phyloP scores from a whole-genome alignment of 2,797 vertebrate genomes.

The Alosa sapidissima region DNA sequence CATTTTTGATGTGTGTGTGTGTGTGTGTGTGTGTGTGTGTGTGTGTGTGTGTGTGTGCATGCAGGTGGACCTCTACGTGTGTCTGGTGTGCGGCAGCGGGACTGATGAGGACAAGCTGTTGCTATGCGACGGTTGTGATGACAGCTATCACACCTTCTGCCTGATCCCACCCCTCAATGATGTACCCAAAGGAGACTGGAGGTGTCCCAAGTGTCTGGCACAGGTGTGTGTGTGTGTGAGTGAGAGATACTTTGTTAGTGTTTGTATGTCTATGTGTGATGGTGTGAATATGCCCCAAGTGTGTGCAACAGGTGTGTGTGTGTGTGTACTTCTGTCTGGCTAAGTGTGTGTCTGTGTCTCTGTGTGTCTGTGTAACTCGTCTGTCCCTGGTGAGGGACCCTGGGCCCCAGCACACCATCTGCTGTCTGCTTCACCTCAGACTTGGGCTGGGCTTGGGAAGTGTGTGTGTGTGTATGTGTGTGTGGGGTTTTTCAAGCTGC shows the following conservation, averaged over 20 bases:
- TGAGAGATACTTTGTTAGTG: neutral
- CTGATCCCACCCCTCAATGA: conserved; percentile 90
- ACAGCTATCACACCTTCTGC: conserved; percentile 98
- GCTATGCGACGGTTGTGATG: conserved; percentile 94
- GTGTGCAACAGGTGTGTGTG: neutral
- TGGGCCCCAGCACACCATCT: neutral
- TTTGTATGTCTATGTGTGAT: neutral
- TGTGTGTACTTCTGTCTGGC: neutral
- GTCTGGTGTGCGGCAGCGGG: conserved; percentile 90
- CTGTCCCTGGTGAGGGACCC: neutral
- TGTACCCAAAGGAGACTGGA: conserved; percentile 95
- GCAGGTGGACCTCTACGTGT: conserved; percentile 95
- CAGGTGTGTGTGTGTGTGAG: conserved; percentile 76
- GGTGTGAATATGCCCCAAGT: neutral
- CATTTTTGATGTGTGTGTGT: neutral
- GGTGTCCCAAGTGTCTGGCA: conserved; percentile 95
- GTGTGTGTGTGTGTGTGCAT: conserved; percentile 19
- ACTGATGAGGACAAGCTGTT: conserved; percentile 91
- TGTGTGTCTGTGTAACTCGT: neutral
- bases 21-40: neutral
- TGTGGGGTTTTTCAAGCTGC: too few relatives aligned
- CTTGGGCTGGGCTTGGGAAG: too few relatives aligned
- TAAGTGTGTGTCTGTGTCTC: neutral
- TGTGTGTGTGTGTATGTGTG: neutral
- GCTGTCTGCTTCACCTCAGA: neutral